Percentiles rank a stretch among this genome's conserved stretches.
Evolutionary conservation across 2,888 invertebrate species (phyloP).

Genomic region (Diploptera punctata): DNA sequence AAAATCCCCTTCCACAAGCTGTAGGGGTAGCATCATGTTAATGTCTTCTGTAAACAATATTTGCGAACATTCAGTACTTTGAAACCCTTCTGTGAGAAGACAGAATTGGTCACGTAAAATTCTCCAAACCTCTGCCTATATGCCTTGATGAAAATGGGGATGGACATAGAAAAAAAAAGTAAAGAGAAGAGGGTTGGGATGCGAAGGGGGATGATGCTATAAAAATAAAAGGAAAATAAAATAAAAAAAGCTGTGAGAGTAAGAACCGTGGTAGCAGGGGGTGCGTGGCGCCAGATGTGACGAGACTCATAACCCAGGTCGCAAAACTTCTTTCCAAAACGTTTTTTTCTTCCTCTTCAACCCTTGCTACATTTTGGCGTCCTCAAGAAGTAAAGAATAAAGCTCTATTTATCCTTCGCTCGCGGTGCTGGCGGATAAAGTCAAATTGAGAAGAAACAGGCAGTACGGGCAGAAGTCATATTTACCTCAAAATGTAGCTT

Average conservation of each 20-base stretch:
- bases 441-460: no score
- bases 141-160: slow-evolving; percentile 16
- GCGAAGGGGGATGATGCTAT: neutral
- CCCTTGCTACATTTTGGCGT: no score
- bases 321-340: neutral
- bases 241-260: neutral
- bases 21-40: no score
- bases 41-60: no score
- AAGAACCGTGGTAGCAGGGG: slow-evolving; percentile 4
- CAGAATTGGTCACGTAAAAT: slow-evolving; percentile 14
- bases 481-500: no score
- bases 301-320: slow-evolving; percentile 20
- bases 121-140: slow-evolving; percentile 20
- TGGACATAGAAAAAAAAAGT: neutral
- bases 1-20: no score
- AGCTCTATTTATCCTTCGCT: no score
- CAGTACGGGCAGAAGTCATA: no score
- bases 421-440: no score
- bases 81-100: neutral
- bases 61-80: neutral
- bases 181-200: no score
- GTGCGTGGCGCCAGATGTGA: slow-evolving; percentile 21
- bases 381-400: no score
- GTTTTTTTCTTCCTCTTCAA: neutral
- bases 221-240: slow-evolving; percentile 24